Evolutionary conservation across 1,140 invertebrate species (phyloP).

Genomic region (Tribolium madens): DNA sequence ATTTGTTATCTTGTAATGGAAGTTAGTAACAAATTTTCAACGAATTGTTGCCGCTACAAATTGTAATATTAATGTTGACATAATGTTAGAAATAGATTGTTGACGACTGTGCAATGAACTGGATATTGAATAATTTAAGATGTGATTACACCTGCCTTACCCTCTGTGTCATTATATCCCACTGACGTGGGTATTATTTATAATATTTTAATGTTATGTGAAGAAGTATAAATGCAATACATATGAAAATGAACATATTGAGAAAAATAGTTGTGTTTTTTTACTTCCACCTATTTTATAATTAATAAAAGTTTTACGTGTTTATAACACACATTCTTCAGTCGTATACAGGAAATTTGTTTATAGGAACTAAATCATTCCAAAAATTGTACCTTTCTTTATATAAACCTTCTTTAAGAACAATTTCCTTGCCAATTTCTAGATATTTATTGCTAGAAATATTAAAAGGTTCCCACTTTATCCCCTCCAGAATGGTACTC

Average conservation of each 20-base stretch:
- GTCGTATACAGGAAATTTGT: background rate
- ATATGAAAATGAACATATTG: background rate
- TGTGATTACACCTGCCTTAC: conserved; percentile 22
- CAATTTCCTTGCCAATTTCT: conserved; percentile 66
- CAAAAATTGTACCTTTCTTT: conserved; percentile 69
- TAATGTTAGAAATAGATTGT: conserved; percentile 2
- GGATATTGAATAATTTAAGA: conserved; percentile 29
- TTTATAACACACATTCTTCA: too few relatives aligned
- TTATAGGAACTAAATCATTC: conserved; percentile 55
- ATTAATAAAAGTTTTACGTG: background rate
- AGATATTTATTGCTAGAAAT: conserved; percentile 67
- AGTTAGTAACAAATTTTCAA: background rate
- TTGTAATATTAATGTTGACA: background rate
- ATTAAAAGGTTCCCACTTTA: conserved; percentile 69
- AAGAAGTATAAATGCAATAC: background rate
- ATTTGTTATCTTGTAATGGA: background rate
- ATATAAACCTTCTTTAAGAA: conserved; percentile 65
- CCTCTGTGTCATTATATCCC: background rate
- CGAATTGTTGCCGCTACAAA: background rate
- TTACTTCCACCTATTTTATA: background rate
- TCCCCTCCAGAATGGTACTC: conserved; percentile 58
- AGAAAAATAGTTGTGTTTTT: background rate
- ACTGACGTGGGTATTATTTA: background rate
- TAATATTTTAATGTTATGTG: background rate
- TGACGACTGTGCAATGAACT: conserved; percentile 44